phyloP scores from a whole-genome alignment of 2,888 invertebrate genomes.

The Actias luna region DNA sequence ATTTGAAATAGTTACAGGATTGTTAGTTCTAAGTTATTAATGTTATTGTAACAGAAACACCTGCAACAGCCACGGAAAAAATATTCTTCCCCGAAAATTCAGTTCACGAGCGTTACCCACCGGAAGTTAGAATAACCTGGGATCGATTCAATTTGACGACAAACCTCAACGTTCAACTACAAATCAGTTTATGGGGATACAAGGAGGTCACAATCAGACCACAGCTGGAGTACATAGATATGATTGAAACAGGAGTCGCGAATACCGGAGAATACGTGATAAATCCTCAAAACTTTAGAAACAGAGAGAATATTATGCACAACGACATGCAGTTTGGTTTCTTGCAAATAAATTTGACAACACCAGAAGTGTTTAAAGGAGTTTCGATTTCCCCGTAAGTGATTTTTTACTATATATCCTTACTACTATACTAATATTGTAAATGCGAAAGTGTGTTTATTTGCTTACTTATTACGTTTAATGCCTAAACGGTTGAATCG shows the following conservation, averaged over 20 bases:
- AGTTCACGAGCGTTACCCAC: constrained; percentile 87
- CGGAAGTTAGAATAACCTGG: constrained; percentile 91
- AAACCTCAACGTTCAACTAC: constrained; percentile 88
- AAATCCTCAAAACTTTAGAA: constrained; percentile 86
- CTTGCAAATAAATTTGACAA: constrained; percentile 92
- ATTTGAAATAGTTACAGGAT: background rate
- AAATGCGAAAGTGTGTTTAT: too few species aligned
- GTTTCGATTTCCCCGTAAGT: constrained; percentile 89
- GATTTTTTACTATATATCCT: constrained; percentile 20
- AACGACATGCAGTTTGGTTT: constrained; percentile 92
- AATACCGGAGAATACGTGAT: constrained; percentile 89
- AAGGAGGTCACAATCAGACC: constrained; percentile 91
- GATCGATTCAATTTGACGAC: constrained; percentile 92
- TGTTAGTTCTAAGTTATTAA: background rate
- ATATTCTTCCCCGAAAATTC: constrained; percentile 90
- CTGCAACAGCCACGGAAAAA: constrained; percentile 91
- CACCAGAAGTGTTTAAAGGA: constrained; percentile 85
- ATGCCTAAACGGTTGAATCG: too few species aligned
- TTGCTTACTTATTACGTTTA: too few species aligned
- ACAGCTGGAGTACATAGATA: constrained; percentile 90
- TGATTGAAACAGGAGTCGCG: constrained; percentile 84
- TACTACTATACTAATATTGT: too few species aligned
- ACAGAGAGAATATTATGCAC: constrained; percentile 85
- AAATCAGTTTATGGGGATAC: constrained; percentile 94
- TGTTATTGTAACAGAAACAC: constrained; percentile 85